phyloP scores from a whole-genome alignment of 2,888 invertebrate genomes.

The Chrysolina haemoptera region DNA sequence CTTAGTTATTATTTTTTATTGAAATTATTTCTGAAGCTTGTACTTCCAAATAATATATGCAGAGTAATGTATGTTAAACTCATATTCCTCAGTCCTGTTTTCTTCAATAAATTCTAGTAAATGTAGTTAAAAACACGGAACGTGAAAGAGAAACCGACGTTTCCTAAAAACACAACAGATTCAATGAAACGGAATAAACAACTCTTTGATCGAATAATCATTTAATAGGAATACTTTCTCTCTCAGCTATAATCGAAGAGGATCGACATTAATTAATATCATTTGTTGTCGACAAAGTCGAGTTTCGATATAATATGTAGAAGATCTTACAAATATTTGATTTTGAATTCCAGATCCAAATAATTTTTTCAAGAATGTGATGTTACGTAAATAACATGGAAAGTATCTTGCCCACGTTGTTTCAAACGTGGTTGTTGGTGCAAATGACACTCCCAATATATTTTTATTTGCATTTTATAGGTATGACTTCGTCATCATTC shows the following conservation, averaged over 20 bases:
- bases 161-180: too few relatives aligned
- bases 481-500: slow-evolving; percentile 28
- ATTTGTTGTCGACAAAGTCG: neutral
- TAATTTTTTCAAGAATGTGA: neutral
- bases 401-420: slow-evolving; percentile 27
- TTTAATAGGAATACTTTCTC: neutral
- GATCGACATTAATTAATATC: neutral
- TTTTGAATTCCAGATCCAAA: neutral
- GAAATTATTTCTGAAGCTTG: too few relatives aligned
- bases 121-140: too few relatives aligned
- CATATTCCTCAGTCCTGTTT: too few relatives aligned
- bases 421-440: slow-evolving; percentile 18
- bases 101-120: too few relatives aligned
- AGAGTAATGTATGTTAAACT: too few relatives aligned
- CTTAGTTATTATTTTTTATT: too few relatives aligned
- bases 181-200: too few relatives aligned
- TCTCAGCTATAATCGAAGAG: neutral
- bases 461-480: slow-evolving; percentile 27
- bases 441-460: slow-evolving; percentile 24
- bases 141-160: too few relatives aligned
- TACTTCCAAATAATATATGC: too few relatives aligned
- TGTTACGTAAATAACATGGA: slow-evolving; percentile 13
- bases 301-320: neutral
- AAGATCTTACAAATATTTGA: neutral
- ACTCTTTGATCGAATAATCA: too few relatives aligned